Evolutionary conservation across 2,888 invertebrate genomes (phyloP), one percentile per base, ranked within the genome.

Genomic region (Lingula anatina): DNA sequence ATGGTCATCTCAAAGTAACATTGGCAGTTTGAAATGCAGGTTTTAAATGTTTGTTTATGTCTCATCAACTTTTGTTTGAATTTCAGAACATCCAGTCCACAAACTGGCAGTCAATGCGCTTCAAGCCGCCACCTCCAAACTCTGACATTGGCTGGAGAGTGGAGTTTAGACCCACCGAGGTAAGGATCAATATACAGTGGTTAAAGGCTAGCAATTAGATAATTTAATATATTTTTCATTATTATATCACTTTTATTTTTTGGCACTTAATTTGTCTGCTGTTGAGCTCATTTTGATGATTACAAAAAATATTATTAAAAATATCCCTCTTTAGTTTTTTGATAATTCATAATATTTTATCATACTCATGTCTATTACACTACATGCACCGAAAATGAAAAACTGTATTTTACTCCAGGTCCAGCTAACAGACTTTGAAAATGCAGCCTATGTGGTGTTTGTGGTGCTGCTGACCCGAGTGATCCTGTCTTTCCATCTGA

Each of bases 391-490:
- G 7, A 39, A 39, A 7, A 18, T 7, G 12, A 7, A 12, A 31
- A 31, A 31, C 7, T 26, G 26, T 40, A 31, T 46, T 43, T 3
- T 47, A 21, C 55, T 60, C 4, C 54, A 76, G 75, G 90, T 93
- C 21, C 99, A 99, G 79, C 84, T 99, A 62, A 97, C 99, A 0
- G 97, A 99, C 81, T 99, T 99, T 80, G 99, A 99, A 81, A 99
- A 99, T 81, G 97, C 99, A 0, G 99, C 99, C 3, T 89, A 93
- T 67, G 95, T 95, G 21, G 94, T 95, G 74, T 99, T 99, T 78
- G 88, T 99, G 15, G 97, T 99, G 20, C 81, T 99, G 43, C 83
- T 99, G 55, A 99, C 99, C 0, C 81, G 97, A 59, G 97, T 95
- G 56, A 96, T 99, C 68, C 83, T 99, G 41, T 92, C 96, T 24